Evolutionary conservation across 2,888 invertebrate genomes (phyloP).

Genomic region (Meliscaeva auricollis): DNA sequence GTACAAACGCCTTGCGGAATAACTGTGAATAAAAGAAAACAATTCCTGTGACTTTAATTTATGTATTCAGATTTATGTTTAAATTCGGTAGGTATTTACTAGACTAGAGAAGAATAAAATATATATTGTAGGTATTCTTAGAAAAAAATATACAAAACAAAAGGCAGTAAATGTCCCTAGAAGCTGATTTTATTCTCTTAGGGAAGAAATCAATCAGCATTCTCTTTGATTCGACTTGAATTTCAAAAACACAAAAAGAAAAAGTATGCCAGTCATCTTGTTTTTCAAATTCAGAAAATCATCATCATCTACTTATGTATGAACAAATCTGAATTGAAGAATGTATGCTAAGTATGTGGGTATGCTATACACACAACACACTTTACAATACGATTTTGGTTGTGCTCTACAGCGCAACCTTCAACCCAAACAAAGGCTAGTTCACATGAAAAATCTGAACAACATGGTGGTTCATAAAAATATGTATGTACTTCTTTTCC

Average conservation of each 20-base stretch:
- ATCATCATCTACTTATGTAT: constrained; percentile 36
- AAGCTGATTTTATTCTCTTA: neutral
- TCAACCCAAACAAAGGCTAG: neutral
- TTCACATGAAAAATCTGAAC: neutral
- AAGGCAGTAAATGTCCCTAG: neutral
- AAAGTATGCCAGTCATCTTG: constrained; percentile 50
- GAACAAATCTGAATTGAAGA: constrained; percentile 36
- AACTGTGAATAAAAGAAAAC: too few species aligned
- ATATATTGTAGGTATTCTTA: too few species aligned
- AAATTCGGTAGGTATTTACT: too few species aligned
- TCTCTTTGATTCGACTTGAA: constrained; percentile 19
- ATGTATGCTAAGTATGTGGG: constrained; percentile 14
- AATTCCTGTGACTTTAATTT: too few species aligned
- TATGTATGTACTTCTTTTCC: too few species aligned
- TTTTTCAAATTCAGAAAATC: constrained; percentile 48
- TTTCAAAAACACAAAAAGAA: neutral
- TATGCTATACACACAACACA: neutral
- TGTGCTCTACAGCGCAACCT: neutral
- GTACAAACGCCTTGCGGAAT: too few species aligned
- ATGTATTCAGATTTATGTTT: too few species aligned
- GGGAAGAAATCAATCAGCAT: constrained; percentile 46
- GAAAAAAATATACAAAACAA: neutral
- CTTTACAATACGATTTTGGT: neutral
- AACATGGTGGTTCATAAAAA: neutral
- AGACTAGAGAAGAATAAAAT: too few species aligned